Percentiles rank a stretch among this genome's conserved stretches.
Conservation (phyloP, 2,888 invertebrate species). For the Ophion obscuratus region DNA sequence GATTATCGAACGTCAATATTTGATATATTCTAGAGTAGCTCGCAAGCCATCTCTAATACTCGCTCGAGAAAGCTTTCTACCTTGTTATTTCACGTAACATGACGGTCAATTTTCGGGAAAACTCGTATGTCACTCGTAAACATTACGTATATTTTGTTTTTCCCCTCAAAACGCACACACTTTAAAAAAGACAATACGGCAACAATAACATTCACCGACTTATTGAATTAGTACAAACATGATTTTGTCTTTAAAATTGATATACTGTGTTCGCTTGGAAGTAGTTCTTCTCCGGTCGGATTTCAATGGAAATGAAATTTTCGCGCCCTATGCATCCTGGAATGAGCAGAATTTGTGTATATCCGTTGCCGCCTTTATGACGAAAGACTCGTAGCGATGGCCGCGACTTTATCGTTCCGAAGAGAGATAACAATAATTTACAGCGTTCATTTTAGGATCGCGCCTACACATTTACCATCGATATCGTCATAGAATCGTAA, state of each 20-base stretch:
- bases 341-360: not conserved
- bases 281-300: not conserved
- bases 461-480: constrained; percentile 66
- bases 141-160: not conserved
- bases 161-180: not conserved
- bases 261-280: not conserved
- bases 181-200: not conserved
- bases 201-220: not conserved
- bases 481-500: constrained; percentile 59
- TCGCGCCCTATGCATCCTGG: not conserved
- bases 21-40: not conserved
- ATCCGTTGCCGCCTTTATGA: not conserved
- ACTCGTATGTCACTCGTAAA: not conserved
- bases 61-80: not conserved
- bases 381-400: not conserved
- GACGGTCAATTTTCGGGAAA: not conserved
- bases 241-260: not conserved
- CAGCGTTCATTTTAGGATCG: constrained; percentile 56
- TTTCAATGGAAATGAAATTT: not conserved
- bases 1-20: not conserved
- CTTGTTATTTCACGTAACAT: not conserved
- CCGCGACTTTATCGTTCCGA: constrained; percentile 1
- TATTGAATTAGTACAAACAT: not conserved
- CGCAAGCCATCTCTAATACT: not conserved
- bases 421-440: constrained; percentile 56